Evolutionary conservation across 2,888 invertebrate species (phyloP), one percentile per base, ranked within the genome.

Genomic region (Hoplodrina blanda): DNA sequence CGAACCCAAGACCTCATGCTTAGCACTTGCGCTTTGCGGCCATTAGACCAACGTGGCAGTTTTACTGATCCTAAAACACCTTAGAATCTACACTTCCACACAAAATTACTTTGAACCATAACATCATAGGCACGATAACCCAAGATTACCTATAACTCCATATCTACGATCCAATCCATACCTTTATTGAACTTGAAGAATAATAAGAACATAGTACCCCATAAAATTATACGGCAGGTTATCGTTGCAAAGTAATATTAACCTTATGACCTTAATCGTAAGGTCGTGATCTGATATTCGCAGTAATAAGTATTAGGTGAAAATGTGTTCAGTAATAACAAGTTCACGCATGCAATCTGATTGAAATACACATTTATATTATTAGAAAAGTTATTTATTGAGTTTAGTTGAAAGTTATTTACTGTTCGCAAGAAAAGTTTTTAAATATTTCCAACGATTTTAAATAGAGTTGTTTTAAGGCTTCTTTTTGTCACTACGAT

Each of bases 211-310:
- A 83, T 76, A 85, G 75, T 68, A 52, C 49, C 63, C 66, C 81
- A 84, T 88, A 84, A 88, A 87, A 82, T 88, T 84, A 86, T 88
- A 88, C 79, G 81, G 60, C 62, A 44, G 71, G 62, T 74, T 78
- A 77, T 76, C 66, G 75, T 65, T 61, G 68, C 56, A 68, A 74
- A 67, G 69, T 69, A 82, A 81, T 83, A 79, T 72, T 66, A 78
- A 78, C 84, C 83, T 81, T 85, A 84, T 50, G 13, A 56, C 64
- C 62, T 69, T 65, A 50, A 74, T 76, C 60, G 69, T 79, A 80
- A 79, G 66, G 74, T 73, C 62, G 70, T 80, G 81, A 88, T 83
- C 65, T 66, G 62, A 62, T 78, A 75, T 78, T 80, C 69, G 75
- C 62, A 59, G 25, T 13, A 2, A 33, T 69, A 41, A 61, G 71